These are phyloP conservation scores for Capreolus pygargus DNA, from an alignment of 2,113 vertebrate species.

Conservation along the genomic window DNA sequence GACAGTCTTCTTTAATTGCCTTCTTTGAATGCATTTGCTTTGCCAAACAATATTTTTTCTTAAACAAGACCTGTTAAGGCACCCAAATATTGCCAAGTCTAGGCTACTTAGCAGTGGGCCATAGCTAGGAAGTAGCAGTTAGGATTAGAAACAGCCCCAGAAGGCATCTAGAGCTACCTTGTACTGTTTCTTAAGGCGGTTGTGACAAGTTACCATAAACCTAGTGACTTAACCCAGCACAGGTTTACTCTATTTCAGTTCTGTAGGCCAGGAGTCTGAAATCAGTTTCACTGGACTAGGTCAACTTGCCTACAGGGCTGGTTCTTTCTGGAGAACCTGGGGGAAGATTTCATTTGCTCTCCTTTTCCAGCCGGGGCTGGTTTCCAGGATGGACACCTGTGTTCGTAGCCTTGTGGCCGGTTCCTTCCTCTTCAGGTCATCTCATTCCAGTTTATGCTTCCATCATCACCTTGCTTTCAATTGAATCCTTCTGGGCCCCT, in stretches of 20 bases:
- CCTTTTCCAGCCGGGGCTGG: background rate
- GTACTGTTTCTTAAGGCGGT: background rate
- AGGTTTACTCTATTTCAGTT: background rate
- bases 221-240: background rate
- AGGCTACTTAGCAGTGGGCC: background rate
- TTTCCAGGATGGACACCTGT: background rate
- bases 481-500: background rate
- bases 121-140: background rate
- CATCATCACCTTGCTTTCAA: background rate
- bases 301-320: background rate
- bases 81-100: background rate
- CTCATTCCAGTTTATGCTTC: background rate
- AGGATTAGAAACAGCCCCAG: background rate
- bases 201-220: background rate
- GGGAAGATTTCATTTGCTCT: background rate
- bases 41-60: background rate
- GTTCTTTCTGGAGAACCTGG: background rate
- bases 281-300: background rate
- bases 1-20: background rate
- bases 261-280: background rate
- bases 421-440: background rate
- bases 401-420: background rate
- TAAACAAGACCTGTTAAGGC: background rate
- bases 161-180: background rate
- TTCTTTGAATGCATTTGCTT: background rate